Evolutionary conservation across 2,888 invertebrate genomes (phyloP).

Genomic region (Phaonia tiefii): DNA sequence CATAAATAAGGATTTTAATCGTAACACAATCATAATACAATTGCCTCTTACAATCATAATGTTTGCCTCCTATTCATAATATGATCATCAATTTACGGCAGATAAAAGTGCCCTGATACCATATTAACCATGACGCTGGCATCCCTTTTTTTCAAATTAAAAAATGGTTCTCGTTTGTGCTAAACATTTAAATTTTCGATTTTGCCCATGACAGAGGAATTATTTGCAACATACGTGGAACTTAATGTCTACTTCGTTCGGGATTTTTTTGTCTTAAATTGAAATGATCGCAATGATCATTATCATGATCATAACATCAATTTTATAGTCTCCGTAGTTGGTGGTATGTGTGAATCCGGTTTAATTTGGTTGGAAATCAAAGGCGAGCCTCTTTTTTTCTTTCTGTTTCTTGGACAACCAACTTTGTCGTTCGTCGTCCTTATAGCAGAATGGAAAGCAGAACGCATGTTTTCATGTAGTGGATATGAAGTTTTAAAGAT

Average conservation of each 20-base stretch:
- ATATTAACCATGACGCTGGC: too few species aligned
- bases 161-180: background rate
- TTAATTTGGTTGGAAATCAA: constrained; percentile 35
- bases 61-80: too few species aligned
- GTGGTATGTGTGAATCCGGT: constrained; percentile 4
- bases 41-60: too few species aligned
- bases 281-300: constrained; percentile 7
- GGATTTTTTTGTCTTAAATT: background rate
- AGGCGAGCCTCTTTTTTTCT: constrained; percentile 40
- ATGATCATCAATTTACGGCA: too few species aligned
- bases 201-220: background rate
- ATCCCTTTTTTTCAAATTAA: background rate
- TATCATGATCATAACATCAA: background rate
- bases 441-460: too few species aligned
- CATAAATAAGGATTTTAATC: too few species aligned
- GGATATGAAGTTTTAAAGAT: background rate
- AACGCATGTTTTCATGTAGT: too few species aligned
- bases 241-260: background rate
- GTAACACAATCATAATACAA: too few species aligned
- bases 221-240: background rate
- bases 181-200: background rate
- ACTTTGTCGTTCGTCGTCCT: too few species aligned
- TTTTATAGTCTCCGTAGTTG: background rate
- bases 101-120: too few species aligned
- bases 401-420: background rate